Evolutionary conservation across 2,888 invertebrate species (phyloP).

Genomic region (Clunio marinus): DNA sequence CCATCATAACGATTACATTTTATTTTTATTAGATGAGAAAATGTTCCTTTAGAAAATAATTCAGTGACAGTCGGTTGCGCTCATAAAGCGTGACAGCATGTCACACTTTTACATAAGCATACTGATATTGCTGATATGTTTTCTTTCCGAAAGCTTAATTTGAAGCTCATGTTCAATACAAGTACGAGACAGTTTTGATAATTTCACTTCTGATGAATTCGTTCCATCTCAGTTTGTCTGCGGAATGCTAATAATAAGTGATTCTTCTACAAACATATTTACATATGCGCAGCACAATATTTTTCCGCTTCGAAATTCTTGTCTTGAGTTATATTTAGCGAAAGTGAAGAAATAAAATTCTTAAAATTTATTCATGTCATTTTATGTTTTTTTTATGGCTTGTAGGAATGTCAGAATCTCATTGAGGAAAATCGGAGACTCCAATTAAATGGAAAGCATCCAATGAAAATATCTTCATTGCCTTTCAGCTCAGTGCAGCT

Average conservation of each 20-base stretch:
- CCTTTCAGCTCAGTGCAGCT: constrained; percentile 1
- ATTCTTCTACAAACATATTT: background rate
- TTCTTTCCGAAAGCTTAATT: background rate
- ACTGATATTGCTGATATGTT: too few species aligned
- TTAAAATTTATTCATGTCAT: background rate
- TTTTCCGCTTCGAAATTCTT: constrained; percentile 1
- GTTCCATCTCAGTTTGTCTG: background rate
- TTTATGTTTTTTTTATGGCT: background rate
- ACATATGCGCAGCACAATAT: background rate
- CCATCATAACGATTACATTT: background rate
- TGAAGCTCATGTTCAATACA: too few species aligned
- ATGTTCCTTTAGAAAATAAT: too few species aligned
- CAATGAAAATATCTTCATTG: constrained; percentile 40
- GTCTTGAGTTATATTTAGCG: background rate
- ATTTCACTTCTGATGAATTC: too few species aligned
- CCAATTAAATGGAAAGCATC: background rate
- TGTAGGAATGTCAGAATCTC: constrained; percentile 51
- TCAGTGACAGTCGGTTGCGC: too few species aligned
- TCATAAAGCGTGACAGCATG: too few species aligned
- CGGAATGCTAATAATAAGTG: constrained; percentile 1
- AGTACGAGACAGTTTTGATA: too few species aligned
- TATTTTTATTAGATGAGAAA: background rate
- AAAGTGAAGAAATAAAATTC: background rate
- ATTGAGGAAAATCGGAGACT: constrained; percentile 52
- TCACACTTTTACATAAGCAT: too few species aligned